These are phyloP conservation scores for Dromiciops gliroides DNA, from an alignment of 2,113 vertebrate species.

Conservation along the genomic window DNA sequence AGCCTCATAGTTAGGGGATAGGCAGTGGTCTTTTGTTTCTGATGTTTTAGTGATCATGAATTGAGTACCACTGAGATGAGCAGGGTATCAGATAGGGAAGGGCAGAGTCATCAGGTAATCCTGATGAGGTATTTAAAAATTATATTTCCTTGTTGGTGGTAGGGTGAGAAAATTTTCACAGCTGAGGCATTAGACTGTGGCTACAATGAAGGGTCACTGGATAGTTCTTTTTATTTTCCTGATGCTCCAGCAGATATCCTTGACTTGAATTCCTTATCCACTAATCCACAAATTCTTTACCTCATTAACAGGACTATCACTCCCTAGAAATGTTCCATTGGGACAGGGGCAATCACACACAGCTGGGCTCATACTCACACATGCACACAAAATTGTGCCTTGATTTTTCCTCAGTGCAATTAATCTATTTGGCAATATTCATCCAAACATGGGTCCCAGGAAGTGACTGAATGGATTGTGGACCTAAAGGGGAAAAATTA, in stretches of 20 bases:
- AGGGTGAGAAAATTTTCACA: neutral
- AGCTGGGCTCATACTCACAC: neutral
- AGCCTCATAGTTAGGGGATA: neutral
- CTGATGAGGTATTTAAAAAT: neutral
- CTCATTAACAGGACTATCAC: neutral
- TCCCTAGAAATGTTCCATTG: neutral
- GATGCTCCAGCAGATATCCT: neutral
- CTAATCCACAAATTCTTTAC: neutral
- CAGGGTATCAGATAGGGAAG: neutral
- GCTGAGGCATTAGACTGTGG: neutral
- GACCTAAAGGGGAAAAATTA: neutral
- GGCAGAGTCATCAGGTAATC: neutral
- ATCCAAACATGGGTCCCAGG: neutral
- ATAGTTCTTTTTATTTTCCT: neutral
- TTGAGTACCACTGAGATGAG: neutral
- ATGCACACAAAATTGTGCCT: neutral
- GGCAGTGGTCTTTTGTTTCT: neutral
- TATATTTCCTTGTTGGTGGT: neutral
- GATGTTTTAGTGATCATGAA: neutral
- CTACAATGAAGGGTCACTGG: neutral
- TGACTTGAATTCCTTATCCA: neutral
- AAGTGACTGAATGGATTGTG: neutral
- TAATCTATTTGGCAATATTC: neutral
- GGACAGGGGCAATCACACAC: neutral
- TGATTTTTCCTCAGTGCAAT: neutral